Conservation (phyloP, 2,797 vertebrate species). For the Labroides dimidiatus region DNA sequence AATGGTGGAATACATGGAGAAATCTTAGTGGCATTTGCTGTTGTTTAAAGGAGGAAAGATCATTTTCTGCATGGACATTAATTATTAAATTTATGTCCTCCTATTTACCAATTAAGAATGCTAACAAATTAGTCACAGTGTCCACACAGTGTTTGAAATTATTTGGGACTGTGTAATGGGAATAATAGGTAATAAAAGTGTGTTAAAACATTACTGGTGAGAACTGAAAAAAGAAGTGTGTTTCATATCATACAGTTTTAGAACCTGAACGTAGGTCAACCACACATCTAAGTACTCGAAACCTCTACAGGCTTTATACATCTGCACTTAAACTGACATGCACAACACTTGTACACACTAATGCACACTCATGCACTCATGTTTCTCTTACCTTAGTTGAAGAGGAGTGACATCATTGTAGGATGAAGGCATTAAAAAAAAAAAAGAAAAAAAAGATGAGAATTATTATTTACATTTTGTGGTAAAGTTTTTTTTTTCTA, state of each 20-base stretch:
- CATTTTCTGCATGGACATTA: too few relatives aligned
- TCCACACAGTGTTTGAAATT: too few relatives aligned
- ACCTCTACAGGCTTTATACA: background rate
- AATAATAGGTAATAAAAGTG: too few relatives aligned
- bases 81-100: too few relatives aligned
- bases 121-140: too few relatives aligned
- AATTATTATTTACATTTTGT: slow-evolving; percentile 3
- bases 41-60: too few relatives aligned
- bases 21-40: too few relatives aligned
- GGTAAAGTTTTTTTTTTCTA: background rate
- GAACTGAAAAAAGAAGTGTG: background rate
- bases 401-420: slow-evolving; percentile 7
- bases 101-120: too few relatives aligned
- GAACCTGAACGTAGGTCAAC: background rate
- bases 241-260: background rate
- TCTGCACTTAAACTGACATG: slow-evolving; percentile 3
- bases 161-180: too few relatives aligned
- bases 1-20: too few relatives aligned
- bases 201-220: background rate
- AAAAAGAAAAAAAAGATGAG: background rate
- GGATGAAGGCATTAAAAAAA: slow-evolving; percentile 33
- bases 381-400: slow-evolving; percentile 69
- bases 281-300: background rate
- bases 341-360: background rate
- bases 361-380: background rate